Evolutionary conservation across 2,113 vertebrate species (phyloP).

Genomic region (Hippocampus guttulatus): DNA sequence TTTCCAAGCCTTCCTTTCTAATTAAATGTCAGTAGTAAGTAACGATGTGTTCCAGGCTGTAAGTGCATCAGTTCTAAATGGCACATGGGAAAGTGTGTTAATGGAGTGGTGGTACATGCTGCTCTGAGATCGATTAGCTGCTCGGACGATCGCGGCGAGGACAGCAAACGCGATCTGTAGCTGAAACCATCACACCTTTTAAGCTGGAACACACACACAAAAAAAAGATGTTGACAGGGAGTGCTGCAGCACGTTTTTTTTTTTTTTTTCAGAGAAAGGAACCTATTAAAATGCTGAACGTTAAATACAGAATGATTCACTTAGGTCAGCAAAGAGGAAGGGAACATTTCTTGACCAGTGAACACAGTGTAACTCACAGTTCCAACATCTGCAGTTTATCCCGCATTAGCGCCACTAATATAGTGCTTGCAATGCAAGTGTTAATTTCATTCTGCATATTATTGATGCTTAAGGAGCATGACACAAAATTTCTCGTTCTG

Average conservation of each 20-base stretch:
- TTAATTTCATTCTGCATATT: not conserved
- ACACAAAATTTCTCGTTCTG: not conserved
- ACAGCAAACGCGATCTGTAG: not conserved
- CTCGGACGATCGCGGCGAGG: conserved; percentile 15
- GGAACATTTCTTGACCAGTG: not conserved
- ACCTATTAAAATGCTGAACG: not conserved
- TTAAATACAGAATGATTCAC: not conserved
- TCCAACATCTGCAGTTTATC: not conserved
- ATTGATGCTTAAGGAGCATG: not conserved
- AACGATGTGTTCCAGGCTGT: conserved; percentile 14
- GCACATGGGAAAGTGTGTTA: conserved; percentile 1
- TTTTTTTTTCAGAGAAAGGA: not conserved
- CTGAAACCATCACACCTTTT: not conserved
- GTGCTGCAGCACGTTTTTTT: not conserved
- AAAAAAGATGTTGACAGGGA: not conserved
- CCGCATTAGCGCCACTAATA: not conserved
- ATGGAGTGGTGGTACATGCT: conserved; percentile 3
- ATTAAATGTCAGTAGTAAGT: conserved; percentile 34
- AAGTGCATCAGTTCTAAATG: conserved; percentile 13
- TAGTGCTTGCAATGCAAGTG: not conserved
- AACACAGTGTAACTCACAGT: not conserved
- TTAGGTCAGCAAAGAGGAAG: not conserved
- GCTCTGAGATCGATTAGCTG: conserved; percentile 18
- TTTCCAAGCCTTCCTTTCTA: conserved; percentile 13
- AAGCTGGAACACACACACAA: not conserved